Base-by-base conservation (phyloP, 2,888 invertebrate genomes). In the Carabus problematicus region DNA sequence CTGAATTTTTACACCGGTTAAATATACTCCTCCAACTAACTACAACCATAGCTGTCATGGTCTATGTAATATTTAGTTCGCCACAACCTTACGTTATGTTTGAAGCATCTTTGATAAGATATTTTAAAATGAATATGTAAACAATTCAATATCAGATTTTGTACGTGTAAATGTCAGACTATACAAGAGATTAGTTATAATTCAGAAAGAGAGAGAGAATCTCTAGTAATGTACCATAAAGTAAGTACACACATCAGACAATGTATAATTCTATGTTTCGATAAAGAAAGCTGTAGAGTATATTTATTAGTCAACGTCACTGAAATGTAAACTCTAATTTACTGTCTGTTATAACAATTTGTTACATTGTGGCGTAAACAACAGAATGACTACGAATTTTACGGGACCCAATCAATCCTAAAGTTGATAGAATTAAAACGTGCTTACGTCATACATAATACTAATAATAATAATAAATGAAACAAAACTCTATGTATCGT, bases 351-450 rank as follows among this genome's bases (percentile, higher is more conserved):
- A 52, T 16, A 52, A 52, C 52, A 52, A 52, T 52, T 16, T 18
- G 19, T 52, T 29, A 29, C 29, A 29, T 52, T 52, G 19, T 52
- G 52, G 9, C 19, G 52, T 52, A 52, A 11, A 52, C 52, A 52
- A 52, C 14, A 52, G 18, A 52, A 52, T 67, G 60, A 67, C 67
- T 67, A 67, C 67, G 67, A 67, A 67, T 67, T 67, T 67, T 58
- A 67, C 67, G 67, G 67, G 67, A 67, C 67, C 67, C 67, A 67
- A 67, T 42, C 67, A 67, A 67, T 67, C 67, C 67, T 60, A 67
- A 67, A 49, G 67, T 67, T 67, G 66, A 58, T 59, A 67, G 67
- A 59, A 67, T 67, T 52, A 47, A 54, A 58, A 66, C 54, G 60
- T 67, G 67, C 67, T 67, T 67, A 52, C 67, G 41, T 67, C 67